phyloP scores from a whole-genome alignment of 2,888 invertebrate genomes.

The Megaustenia siamemsis region DNA sequence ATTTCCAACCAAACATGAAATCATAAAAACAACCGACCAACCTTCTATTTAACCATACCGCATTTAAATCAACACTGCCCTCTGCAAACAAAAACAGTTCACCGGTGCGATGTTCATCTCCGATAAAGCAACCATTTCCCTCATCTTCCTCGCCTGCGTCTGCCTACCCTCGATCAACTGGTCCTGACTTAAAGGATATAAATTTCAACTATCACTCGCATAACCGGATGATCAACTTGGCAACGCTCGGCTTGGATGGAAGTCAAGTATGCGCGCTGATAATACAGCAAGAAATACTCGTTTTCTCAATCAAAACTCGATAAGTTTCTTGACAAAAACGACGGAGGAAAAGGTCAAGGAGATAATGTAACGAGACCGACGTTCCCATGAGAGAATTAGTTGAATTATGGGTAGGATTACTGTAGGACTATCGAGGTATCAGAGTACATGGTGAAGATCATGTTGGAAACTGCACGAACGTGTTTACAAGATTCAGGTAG shows the following conservation, averaged over 20 bases:
- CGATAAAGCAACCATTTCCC: not conserved
- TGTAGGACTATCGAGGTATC: not conserved
- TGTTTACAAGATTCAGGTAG: too few species aligned
- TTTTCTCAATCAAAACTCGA: not conserved
- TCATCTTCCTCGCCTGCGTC: not conserved
- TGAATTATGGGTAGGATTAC: constrained; percentile 5
- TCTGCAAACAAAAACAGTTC: not conserved
- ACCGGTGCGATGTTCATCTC: not conserved
- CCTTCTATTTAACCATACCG: too few species aligned
- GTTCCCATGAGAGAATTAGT: not conserved
- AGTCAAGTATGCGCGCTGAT: constrained; percentile 4
- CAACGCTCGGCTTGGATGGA: not conserved
- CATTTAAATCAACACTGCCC: too few species aligned
- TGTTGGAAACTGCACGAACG: too few species aligned
- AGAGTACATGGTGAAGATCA: too few species aligned
- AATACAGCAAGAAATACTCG: not conserved
- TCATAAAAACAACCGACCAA: too few species aligned
- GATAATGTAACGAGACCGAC: not conserved
- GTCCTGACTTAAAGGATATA: constrained; percentile 2
- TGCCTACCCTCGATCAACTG: not conserved
- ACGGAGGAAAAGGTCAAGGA: not conserved
- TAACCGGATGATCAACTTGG: not conserved
- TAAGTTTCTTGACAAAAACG: not conserved
- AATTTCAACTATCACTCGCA: not conserved
- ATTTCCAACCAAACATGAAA: too few species aligned